phyloP scores from a whole-genome alignment of 1,140 invertebrate species.

The Steinernema khuongi region DNA sequence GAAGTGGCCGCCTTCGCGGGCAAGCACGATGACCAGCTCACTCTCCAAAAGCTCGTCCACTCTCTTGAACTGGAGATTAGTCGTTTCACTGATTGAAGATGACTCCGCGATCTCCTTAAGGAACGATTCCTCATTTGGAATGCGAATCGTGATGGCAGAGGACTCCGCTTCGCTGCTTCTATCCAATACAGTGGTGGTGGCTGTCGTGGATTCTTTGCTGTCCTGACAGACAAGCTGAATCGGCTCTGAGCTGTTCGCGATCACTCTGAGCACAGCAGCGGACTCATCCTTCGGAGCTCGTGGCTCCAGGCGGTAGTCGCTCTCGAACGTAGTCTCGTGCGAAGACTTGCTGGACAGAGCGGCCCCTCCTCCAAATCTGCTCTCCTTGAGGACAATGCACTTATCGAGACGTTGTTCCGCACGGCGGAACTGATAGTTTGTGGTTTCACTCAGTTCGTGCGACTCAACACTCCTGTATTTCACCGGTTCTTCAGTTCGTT shows the following conservation, averaged over 20 bases:
- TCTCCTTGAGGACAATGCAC: neutral
- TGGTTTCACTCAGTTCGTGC: slow-evolving; percentile 4
- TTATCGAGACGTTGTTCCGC: neutral
- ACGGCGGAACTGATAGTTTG: neutral
- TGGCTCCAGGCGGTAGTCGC: neutral
- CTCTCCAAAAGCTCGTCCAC: neutral
- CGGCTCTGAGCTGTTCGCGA: neutral
- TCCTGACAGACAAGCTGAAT: neutral
- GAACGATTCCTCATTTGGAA: neutral
- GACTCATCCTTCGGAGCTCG: neutral
- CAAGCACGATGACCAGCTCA: slow-evolving; percentile 20
- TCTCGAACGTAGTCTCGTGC: neutral
- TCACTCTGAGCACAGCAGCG: neutral
- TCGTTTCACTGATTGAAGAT: neutral
- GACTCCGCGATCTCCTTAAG: neutral
- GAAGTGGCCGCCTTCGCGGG: slow-evolving; percentile 28
- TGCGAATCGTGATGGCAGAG: neutral
- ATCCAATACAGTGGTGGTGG: neutral
- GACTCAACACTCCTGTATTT: slow-evolving; percentile 18
- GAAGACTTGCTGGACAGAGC: neutral
- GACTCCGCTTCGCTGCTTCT: neutral
- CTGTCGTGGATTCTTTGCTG: neutral
- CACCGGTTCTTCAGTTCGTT: slow-evolving; percentile 19
- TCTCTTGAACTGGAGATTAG: slow-evolving; percentile 1
- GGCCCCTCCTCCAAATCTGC: neutral